Percentiles rank a stretch among this genome's conserved stretches.
phyloP scores from a whole-genome alignment of 2,888 invertebrate genomes.

The Drosophila kambysellisi region DNA sequence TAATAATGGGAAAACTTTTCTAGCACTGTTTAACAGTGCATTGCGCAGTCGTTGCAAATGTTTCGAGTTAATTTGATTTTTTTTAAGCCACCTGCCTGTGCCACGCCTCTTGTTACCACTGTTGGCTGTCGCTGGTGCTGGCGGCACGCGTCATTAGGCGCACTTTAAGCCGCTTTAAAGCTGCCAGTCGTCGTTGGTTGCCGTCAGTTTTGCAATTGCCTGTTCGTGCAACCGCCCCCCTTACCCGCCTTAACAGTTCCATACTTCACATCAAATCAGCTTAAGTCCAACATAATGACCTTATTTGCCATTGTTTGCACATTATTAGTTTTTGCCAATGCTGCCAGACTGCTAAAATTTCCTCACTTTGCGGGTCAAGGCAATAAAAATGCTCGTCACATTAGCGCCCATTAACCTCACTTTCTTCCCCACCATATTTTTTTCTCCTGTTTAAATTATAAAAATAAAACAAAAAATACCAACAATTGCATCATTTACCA shows the following conservation, averaged over 20 bases:
- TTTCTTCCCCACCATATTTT: constrained; percentile 45
- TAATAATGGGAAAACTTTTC: neutral
- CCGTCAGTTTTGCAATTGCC: constrained; percentile 75
- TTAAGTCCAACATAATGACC: constrained; percentile 79
- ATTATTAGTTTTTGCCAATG: constrained; percentile 68
- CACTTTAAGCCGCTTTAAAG: constrained; percentile 74
- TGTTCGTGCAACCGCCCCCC: constrained; percentile 29
- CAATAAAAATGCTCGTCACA: constrained; percentile 58
- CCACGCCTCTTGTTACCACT: constrained; percentile 55
- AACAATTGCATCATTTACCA: constrained; percentile 50
- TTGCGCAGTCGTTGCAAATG: constrained; percentile 1
- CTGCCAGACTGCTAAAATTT: constrained; percentile 61
- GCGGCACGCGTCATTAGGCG: constrained; percentile 77
- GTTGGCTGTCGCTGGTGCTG: constrained; percentile 37
- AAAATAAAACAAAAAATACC: constrained; percentile 3
- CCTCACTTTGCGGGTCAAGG: constrained; percentile 75
- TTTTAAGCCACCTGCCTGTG: constrained; percentile 48
- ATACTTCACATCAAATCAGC: constrained; percentile 70
- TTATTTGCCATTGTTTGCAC: constrained; percentile 80
- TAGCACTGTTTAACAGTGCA: neutral
- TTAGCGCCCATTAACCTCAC: constrained; percentile 44
- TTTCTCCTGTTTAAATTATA: constrained; percentile 21
- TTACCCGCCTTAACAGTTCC: constrained; percentile 4
- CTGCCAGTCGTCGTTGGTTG: constrained; percentile 40
- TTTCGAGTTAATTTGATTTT: constrained; percentile 15